Evolutionary conservation across 2,113 vertebrate genomes (phyloP).

Genomic region (Chaetura pelagica): DNA sequence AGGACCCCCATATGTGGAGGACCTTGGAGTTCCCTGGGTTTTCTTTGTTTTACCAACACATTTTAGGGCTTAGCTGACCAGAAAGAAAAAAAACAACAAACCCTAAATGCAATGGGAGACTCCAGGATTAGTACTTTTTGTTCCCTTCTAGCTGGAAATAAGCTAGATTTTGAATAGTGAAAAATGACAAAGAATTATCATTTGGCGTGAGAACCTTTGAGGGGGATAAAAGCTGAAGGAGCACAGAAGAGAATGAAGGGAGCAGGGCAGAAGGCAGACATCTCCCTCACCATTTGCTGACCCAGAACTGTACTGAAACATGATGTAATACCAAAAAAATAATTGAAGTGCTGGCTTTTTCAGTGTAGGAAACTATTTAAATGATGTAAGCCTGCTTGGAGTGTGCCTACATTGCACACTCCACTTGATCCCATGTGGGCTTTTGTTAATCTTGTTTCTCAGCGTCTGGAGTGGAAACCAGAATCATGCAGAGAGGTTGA

Average conservation of each 20-base stretch:
- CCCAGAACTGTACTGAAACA: not conserved
- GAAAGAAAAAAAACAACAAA: accelerated
- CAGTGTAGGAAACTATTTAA: not conserved
- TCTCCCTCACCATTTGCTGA: accelerated
- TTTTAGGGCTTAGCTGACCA: not conserved
- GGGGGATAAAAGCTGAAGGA: not conserved
- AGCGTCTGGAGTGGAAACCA: not conserved
- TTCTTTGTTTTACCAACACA: not conserved
- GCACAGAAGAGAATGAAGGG: not conserved
- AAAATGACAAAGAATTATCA: not conserved
- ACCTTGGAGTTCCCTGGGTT: not conserved
- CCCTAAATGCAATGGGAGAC: not conserved
- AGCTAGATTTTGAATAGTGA: not conserved
- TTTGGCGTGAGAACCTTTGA: not conserved
- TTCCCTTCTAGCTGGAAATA: not conserved
- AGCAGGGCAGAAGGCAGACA: not conserved
- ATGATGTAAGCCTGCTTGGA: not conserved
- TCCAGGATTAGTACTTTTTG: not conserved
- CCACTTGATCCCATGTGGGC: not conserved
- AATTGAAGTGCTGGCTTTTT: accelerated
- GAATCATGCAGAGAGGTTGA: not conserved
- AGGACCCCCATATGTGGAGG: accelerated
- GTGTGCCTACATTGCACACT: accelerated
- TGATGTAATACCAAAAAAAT: not conserved
- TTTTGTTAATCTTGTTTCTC: not conserved